Percentiles rank a stretch among this genome's conserved stretches.
Conservation (phyloP, 2,888 invertebrate genomes). For the Heliconius ethilla region DNA sequence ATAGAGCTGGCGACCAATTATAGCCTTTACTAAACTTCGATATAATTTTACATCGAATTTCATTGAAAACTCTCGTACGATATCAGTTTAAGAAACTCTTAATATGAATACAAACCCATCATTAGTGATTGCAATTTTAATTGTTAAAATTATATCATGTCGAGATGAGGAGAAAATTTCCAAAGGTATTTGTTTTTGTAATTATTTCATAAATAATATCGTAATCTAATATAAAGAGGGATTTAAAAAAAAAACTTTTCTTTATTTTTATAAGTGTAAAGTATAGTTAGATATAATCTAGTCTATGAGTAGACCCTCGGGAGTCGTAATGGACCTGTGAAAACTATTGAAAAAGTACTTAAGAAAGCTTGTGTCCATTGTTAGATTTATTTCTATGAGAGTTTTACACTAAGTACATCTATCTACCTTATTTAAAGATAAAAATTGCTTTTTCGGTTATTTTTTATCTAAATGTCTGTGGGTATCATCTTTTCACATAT, state of each 20-base stretch:
- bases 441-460: neutral
- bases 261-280: slow-evolving; percentile 16
- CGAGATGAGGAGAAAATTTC: slow-evolving; percentile 76
- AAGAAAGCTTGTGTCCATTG: slow-evolving; percentile 61
- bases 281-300: slow-evolving; percentile 52
- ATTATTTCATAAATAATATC: neutral
- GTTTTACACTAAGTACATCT: slow-evolving; percentile 44
- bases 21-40: slow-evolving; percentile 36
- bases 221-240: neutral
- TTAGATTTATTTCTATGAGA: slow-evolving; percentile 64
- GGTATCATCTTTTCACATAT: neutral
- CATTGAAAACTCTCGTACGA: neutral
- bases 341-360: slow-evolving; percentile 67
- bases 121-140: slow-evolving; percentile 46
- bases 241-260: slow-evolving; percentile 17
- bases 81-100: slow-evolving; percentile 45
- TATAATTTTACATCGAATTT: slow-evolving; percentile 14
- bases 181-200: slow-evolving; percentile 61
- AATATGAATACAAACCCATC: slow-evolving; percentile 51
- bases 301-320: slow-evolving; percentile 60
- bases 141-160: slow-evolving; percentile 45
- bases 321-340: slow-evolving; percentile 69
- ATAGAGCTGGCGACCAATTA: slow-evolving; percentile 43
- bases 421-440: neutral
- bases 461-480: neutral